phyloP scores from a whole-genome alignment of 2,888 invertebrate species.

The Ectobius pallidus region DNA sequence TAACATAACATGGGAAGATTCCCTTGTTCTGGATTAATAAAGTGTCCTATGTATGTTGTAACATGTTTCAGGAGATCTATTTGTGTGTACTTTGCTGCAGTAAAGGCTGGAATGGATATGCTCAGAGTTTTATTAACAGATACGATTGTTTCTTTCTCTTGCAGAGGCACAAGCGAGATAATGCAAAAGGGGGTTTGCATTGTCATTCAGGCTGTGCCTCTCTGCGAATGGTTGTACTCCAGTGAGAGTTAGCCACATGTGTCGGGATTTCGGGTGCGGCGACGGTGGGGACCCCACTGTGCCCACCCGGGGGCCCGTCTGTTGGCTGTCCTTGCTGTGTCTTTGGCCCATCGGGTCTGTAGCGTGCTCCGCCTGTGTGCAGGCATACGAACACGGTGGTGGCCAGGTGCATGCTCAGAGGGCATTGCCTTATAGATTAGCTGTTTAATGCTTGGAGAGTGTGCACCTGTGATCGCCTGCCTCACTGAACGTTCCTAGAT shows the following conservation, averaged over 20 bases:
- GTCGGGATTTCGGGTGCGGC: conserved; percentile 38
- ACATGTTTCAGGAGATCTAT: conserved; percentile 12
- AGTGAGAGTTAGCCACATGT: conserved; percentile 32
- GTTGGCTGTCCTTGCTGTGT: conserved; percentile 29
- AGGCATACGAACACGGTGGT: conserved; percentile 21
- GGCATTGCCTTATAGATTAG: conserved; percentile 11
- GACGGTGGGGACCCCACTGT: conserved; percentile 36
- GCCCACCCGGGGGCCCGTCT: conserved; percentile 34
- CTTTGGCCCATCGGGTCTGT: conserved; percentile 10
- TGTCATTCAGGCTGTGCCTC: conserved; percentile 44
- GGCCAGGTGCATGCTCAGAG: conserved; percentile 37
- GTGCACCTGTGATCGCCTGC: conserved; percentile 34
- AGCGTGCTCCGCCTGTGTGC: conserved; percentile 15
- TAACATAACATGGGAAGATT: too few species aligned
- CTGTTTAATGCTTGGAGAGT: conserved; percentile 28
- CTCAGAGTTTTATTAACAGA: conserved; percentile 41
- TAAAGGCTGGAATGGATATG: background rate
- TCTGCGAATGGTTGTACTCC: conserved; percentile 39
- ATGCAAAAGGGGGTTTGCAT: conserved; percentile 43
- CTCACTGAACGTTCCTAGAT: conserved; percentile 28
- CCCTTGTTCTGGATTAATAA: too few species aligned
- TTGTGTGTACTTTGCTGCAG: too few species aligned
- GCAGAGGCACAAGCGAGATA: conserved; percentile 46
- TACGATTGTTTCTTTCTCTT: conserved; percentile 45
- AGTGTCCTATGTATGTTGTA: too few species aligned